These are phyloP conservation scores for Enteromius fasciolatus DNA, from an alignment of 2,797 vertebrate species.

Conservation along the genomic window DNA sequence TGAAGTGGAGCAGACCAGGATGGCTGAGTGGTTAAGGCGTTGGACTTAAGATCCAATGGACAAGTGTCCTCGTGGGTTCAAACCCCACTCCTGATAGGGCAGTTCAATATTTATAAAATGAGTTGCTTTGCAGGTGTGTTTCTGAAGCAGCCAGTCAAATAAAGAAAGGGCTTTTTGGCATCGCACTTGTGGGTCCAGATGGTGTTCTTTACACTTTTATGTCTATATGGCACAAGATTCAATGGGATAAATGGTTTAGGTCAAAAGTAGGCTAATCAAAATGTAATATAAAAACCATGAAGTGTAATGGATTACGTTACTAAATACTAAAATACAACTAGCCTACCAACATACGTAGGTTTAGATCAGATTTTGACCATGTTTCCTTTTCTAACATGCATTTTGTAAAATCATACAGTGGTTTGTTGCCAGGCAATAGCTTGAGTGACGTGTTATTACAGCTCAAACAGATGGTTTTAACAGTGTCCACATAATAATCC, in stretches of 20 bases:
- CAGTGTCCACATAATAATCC: conserved; percentile 25
- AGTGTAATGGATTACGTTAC: not conserved
- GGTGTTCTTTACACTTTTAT: not conserved
- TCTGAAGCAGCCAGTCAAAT: not conserved
- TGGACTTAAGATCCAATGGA: conserved; percentile 12
- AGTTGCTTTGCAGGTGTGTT: too few relatives aligned
- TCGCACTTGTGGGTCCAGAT: not conserved
- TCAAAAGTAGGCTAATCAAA: not conserved
- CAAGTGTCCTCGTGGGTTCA: not conserved
- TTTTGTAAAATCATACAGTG: conserved; percentile 9
- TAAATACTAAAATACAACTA: not conserved
- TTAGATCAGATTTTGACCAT: not conserved
- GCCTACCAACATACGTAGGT: not conserved
- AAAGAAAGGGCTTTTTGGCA: not conserved
- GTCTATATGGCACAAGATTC: not conserved
- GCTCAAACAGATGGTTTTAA: conserved; percentile 12
- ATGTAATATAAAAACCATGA: not conserved
- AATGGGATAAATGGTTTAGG: not conserved
- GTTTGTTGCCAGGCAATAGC: conserved; percentile 37
- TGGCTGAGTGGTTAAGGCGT: conserved; percentile 25
- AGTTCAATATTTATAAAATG: not conserved
- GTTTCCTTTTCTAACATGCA: conserved; percentile 5
- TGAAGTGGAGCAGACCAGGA: not conserved
- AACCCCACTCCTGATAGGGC: not conserved
- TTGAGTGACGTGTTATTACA: conserved; percentile 35